Evolutionary conservation across 2,797 vertebrate genomes (phyloP).

Genomic region (Tapirus indicus): DNA sequence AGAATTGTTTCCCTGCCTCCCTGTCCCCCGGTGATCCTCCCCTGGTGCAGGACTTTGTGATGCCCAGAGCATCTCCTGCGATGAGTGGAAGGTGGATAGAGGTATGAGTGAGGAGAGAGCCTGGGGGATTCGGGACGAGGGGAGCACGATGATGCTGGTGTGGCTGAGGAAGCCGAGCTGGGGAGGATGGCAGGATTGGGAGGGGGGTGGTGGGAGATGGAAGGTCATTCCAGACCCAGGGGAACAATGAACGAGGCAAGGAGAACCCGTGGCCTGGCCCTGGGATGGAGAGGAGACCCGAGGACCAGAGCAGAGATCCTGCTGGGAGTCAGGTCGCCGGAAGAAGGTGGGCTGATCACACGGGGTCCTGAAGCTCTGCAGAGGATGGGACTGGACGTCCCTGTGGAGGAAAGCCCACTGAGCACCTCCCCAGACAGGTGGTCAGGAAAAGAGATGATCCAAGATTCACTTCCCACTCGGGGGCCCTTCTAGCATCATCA

Average conservation of each 20-base stretch:
- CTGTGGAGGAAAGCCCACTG: neutral
- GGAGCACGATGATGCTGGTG: accelerated
- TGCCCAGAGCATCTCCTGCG: neutral
- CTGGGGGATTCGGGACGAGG: accelerated
- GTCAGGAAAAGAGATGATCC: neutral
- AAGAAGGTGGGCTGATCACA: neutral
- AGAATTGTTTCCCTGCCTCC: neutral
- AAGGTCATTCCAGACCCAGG: neutral
- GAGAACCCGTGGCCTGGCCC: neutral
- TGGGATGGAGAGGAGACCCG: no score
- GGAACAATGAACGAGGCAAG: neutral
- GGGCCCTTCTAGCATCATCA: neutral
- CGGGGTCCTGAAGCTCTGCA: neutral
- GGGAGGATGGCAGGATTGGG: neutral
- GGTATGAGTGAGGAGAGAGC: neutral
- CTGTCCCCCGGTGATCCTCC: neutral
- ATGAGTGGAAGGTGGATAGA: no score
- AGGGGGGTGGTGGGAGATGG: no score
- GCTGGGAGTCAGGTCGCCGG: neutral
- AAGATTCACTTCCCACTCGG: neutral
- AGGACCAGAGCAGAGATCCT: neutral
- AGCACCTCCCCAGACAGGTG: neutral
- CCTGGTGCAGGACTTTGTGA: accelerated
- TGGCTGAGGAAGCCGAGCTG: neutral
- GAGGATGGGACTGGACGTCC: no score